phyloP scores from a whole-genome alignment of 2,888 invertebrate species.

The Amphimallon solstitiale region DNA sequence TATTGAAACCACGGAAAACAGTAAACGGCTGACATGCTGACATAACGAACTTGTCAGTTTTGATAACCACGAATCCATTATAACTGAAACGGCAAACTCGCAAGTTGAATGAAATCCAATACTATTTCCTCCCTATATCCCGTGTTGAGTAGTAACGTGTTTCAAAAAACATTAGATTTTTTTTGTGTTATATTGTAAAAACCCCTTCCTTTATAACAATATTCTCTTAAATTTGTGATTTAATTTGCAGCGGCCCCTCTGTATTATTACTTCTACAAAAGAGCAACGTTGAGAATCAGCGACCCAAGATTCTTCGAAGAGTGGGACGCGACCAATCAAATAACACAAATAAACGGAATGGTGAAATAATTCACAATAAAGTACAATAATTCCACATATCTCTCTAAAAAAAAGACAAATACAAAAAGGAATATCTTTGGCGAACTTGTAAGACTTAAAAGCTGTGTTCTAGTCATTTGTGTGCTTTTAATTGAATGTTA shows the following conservation, averaged over 20 bases:
- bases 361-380: constrained; percentile 19
- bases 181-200: background rate
- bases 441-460: constrained; percentile 30
- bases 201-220: background rate
- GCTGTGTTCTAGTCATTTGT: constrained; percentile 30
- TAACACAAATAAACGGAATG: constrained; percentile 34
- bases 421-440: constrained; percentile 23
- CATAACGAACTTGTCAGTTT: too few relatives aligned
- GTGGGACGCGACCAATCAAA: constrained; percentile 66
- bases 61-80: too few relatives aligned
- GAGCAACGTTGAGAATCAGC: constrained; percentile 84
- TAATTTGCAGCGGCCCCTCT: constrained; percentile 77
- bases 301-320: constrained; percentile 91
- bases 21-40: too few relatives aligned
- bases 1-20: too few relatives aligned
- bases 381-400: constrained; percentile 27
- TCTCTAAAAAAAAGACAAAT: constrained; percentile 31
- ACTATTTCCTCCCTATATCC: too few relatives aligned
- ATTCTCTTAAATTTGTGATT: background rate
- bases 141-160: too few relatives aligned
- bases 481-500: constrained; percentile 16
- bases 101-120: too few relatives aligned
- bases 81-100: too few relatives aligned
- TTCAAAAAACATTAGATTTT: too few relatives aligned
- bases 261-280: constrained; percentile 92